Evolutionary conservation across 37 sponge, comb jelly and placozoan species (phyloP), one percentile per base, ranked within the genome.

Genomic region (Cliona cf. orientalis): DNA sequence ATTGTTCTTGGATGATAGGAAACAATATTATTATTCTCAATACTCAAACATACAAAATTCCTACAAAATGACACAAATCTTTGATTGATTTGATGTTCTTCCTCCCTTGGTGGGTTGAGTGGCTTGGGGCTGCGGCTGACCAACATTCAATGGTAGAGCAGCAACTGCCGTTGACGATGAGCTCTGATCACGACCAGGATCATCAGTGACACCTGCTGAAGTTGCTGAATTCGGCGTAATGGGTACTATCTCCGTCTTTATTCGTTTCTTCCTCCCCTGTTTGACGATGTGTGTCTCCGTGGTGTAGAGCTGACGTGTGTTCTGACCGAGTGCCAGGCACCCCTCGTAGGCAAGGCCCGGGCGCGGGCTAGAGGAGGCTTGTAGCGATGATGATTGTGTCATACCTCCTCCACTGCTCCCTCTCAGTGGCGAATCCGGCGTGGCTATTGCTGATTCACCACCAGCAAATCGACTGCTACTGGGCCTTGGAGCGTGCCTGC

Each of bases 291-390:
- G 46, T 35, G 37, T 58, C 17, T 60, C 33, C 32, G 79, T 59
- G 2, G 63, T 82, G 71, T 38, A 88, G 32, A 53, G 31, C 41
- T 88, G 79, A 46, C 89, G 80, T 11, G 93, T 78, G 43, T 82
- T 71, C 1, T 71, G 81, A 19, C 93, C 89, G 6, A 93, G 71
- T 0, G 93, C 93, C 46, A 93, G 58, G 19, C 86, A 60, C 0
- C 93, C 93, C 66, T 93, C 90, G 14, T 38, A 25, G 7, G 87
- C 84, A 23, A 42, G 31, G 5, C 22, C 23, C 14, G 23, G 42
- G 25, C 4, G 57, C 2, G 63, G 35, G 71, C 11, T 1, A 26
- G 55, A 33, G n/a, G n/a, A n/a, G n/a, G n/a, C n/a, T n/a, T n/a
- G n/a, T n/a, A n/a, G n/a, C n/a, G n/a, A n/a, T n/a, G n/a, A n/a